Conservation (phyloP, 2,888 invertebrate species). For the Geophilus truncorum region DNA sequence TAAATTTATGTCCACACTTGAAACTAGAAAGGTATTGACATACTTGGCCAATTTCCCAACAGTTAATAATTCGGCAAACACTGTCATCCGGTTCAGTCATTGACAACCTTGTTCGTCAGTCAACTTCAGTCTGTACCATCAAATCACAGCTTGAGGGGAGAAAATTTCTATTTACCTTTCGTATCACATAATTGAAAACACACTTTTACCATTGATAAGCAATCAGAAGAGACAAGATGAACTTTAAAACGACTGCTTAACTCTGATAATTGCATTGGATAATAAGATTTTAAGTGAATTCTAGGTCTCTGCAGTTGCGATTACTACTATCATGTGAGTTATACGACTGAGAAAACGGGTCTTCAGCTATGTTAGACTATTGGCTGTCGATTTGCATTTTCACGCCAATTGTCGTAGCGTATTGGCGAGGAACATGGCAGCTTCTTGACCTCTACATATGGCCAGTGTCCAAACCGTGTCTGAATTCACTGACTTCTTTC, state of each 20-base stretch:
- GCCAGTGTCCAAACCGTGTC: constrained; percentile 34
- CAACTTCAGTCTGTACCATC: not conserved
- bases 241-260: not conserved
- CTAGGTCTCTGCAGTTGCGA: not conserved
- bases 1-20: not conserved
- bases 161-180: not conserved
- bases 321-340: not conserved
- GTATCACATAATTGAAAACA: not conserved
- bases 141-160: not conserved
- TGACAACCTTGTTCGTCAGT: not conserved
- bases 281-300: not conserved
- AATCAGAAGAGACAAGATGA: not conserved
- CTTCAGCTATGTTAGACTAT: constrained; percentile 29
- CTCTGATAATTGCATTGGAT: not conserved
- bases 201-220: not conserved
- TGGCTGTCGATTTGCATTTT: constrained; percentile 64
- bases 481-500: constrained; percentile 32
- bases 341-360: not conserved
- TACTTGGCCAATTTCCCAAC: not conserved
- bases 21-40: not conserved
- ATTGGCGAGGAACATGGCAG: constrained; percentile 80
- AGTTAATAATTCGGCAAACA: not conserved
- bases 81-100: not conserved
- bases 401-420: constrained; percentile 74
- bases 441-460: constrained; percentile 60